Conservation (phyloP, 2,888 invertebrate genomes). For the Nomada lathburiana region DNA sequence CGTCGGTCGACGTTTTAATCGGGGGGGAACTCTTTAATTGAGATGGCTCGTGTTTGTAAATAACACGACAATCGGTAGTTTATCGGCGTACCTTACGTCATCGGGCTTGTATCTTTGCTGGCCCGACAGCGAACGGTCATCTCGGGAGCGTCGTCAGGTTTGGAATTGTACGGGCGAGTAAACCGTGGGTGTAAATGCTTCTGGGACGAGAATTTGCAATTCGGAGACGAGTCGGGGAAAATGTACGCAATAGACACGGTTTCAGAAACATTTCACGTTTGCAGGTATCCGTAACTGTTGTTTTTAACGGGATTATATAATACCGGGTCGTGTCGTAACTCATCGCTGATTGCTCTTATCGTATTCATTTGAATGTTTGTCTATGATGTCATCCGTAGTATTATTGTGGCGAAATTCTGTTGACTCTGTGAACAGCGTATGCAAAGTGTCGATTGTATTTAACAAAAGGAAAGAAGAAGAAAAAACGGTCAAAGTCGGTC, state of each 20-base stretch:
- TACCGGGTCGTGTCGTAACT: not conserved
- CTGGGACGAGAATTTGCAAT: not conserved
- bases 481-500: not conserved
- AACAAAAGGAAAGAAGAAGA: not conserved
- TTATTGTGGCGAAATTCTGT: not conserved
- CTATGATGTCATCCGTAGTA: conserved; percentile 9
- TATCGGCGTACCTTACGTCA: conserved; percentile 52
- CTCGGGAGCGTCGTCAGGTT: not conserved
- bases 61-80: conserved; percentile 15
- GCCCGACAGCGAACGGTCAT: conserved; percentile 22
- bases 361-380: conserved; percentile 8
- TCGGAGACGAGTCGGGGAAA: not conserved
- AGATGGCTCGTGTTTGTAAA: conserved; percentile 16
- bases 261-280: not conserved
- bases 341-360: conserved; percentile 14
- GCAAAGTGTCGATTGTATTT: not conserved
- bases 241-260: conserved; percentile 6
- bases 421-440: not conserved
- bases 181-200: not conserved
- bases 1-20: not conserved
- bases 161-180: not conserved
- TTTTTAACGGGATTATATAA: conserved; percentile 13
- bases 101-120: conserved; percentile 30
- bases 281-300: conserved; percentile 14
- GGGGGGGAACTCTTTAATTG: conserved; percentile 10